phyloP scores from a whole-genome alignment of 2,888 invertebrate genomes.

The Trilocha varians region DNA sequence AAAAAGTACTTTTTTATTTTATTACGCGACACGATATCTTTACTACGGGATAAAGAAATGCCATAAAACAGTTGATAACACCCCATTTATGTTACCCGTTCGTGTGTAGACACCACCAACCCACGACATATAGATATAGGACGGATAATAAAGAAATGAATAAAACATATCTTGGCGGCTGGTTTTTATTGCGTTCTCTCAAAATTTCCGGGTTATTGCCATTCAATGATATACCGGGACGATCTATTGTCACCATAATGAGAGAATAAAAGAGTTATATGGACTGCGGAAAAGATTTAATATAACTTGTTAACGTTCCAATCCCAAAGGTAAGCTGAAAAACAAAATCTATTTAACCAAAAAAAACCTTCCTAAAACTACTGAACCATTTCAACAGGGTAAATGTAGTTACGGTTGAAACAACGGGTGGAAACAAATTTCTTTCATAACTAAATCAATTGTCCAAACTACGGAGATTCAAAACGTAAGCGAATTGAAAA shows the following conservation, averaged over 20 bases:
- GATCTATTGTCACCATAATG: no score
- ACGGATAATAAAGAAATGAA: conserved; percentile 14
- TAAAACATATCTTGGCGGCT: conserved; percentile 14
- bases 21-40: conserved; percentile 33
- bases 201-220: not conserved
- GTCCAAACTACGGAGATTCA: conserved; percentile 3
- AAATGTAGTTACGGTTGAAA: no score
- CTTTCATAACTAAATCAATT: not conserved
- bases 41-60: conserved; percentile 42
- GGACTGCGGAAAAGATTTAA: no score
- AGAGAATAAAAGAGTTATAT: no score
- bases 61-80: conserved; percentile 52
- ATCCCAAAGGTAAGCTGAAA: no score
- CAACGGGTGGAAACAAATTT: no score
- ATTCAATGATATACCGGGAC: no score
- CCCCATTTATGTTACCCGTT: conserved; percentile 28
- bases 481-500: conserved; percentile 7
- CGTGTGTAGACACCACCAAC: conserved; percentile 16
- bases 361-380: no score
- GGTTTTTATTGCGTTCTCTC: conserved; percentile 19
- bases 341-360: no score
- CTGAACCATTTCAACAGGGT: no score
- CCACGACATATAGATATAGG: conserved; percentile 13
- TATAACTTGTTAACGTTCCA: no score
- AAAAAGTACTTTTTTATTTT: not conserved